Evolutionary conservation across 2,113 vertebrate species (phyloP).

Genomic region (Oceanodroma tethys): DNA sequence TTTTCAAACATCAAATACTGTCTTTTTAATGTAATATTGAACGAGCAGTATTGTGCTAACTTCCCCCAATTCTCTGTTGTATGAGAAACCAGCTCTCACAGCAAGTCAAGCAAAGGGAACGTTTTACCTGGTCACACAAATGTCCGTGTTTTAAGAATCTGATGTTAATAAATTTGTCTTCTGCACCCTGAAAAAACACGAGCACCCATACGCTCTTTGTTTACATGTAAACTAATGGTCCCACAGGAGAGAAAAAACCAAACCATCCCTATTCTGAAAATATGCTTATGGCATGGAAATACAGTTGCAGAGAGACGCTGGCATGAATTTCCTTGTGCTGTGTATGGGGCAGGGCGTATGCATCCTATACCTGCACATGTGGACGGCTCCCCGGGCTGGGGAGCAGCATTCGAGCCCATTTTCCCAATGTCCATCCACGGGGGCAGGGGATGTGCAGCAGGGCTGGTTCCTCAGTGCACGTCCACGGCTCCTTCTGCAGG

Average conservation of each 20-base stretch:
- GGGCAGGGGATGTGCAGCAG: not conserved
- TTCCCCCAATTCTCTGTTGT: not conserved
- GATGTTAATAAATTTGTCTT: not conserved
- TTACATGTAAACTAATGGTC: not conserved
- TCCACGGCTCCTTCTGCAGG: not conserved
- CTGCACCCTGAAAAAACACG: not conserved
- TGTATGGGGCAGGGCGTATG: not conserved
- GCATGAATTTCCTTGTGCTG: not conserved
- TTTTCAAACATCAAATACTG: not conserved
- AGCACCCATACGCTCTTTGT: not conserved
- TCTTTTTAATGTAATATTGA: not conserved
- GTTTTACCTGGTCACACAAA: not conserved
- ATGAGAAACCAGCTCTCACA: not conserved
- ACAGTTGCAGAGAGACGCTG: not conserved
- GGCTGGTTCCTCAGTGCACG: not conserved
- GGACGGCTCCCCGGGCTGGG: not conserved
- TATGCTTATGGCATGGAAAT: not conserved
- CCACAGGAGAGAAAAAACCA: not conserved
- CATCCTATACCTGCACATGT: not conserved
- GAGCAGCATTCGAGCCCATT: accelerated
- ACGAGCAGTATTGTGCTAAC: not conserved
- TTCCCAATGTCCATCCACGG: not conserved
- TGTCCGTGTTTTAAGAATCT: not conserved
- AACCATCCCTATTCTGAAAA: not conserved
- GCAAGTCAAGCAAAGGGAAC: not conserved